Percentiles rank a stretch among this genome's conserved stretches.
Evolutionary conservation across 2,888 invertebrate genomes (phyloP).

Genomic region (Patella depressa): DNA sequence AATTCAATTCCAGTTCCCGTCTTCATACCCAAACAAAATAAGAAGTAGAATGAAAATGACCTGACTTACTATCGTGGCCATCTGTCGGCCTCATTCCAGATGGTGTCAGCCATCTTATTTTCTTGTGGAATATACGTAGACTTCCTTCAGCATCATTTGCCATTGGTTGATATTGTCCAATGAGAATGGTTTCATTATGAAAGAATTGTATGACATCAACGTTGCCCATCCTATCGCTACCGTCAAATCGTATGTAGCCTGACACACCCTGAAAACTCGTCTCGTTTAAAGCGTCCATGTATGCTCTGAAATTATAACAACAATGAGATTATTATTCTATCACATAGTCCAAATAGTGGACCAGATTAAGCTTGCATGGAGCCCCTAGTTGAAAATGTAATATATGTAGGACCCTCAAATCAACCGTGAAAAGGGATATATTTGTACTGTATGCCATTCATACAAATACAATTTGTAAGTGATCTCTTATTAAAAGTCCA

Average conservation of each 20-base stretch:
- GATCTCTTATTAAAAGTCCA: no score
- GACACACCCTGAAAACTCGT: conserved; percentile 83
- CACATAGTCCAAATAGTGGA: not conserved
- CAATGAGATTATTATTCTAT: not conserved
- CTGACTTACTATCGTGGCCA: conserved; percentile 48
- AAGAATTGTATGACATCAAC: conserved; percentile 70
- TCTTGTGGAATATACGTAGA: conserved; percentile 73
- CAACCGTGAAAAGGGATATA: no score
- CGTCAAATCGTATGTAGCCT: conserved; percentile 80
- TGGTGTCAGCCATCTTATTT: conserved; percentile 78
- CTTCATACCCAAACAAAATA: no score
- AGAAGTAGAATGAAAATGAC: no score
- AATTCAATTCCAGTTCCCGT: no score
- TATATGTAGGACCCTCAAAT: not conserved
- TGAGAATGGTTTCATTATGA: conserved; percentile 58
- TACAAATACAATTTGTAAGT: no score
- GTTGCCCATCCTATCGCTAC: conserved; percentile 76
- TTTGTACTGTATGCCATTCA: no score
- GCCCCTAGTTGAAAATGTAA: not conserved
- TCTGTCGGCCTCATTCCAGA: conserved; percentile 79
- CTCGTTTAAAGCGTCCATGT: conserved; percentile 77
- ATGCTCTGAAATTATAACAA: conserved; percentile 72
- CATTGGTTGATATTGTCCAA: conserved; percentile 66
- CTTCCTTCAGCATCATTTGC: conserved; percentile 44
- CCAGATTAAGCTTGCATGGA: not conserved